These are phyloP conservation scores for Corydoras maculifer DNA, from an alignment of 2,113 vertebrate genomes.

Conservation along the genomic window DNA sequence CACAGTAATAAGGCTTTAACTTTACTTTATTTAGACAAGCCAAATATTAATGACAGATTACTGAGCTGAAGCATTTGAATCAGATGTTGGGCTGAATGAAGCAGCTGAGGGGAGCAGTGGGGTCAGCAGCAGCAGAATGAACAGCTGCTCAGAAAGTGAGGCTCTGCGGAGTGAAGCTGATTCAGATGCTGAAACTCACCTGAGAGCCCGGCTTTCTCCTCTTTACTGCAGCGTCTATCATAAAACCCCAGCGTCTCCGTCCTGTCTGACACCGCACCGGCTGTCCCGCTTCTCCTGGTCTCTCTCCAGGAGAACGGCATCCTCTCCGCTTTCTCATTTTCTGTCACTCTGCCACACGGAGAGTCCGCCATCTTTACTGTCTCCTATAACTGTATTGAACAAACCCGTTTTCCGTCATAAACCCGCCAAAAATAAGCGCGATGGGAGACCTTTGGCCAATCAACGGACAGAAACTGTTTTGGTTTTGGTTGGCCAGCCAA, in stretches of 20 bases:
- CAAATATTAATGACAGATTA: no score
- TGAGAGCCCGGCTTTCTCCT: conserved; percentile 50
- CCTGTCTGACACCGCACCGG: conserved; percentile 29
- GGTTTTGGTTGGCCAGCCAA: neutral
- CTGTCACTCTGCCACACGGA: conserved; percentile 50
- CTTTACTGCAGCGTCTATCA: conserved; percentile 52
- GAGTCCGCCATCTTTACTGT: conserved; percentile 68
- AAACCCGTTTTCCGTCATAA: neutral
- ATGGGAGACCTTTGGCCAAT: neutral
- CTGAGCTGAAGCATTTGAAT: no score
- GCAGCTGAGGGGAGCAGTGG: no score
- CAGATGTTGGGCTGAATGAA: no score
- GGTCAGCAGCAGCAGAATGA: neutral
- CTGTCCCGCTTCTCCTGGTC: conserved; percentile 41
- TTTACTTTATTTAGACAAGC: no score
- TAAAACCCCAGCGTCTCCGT: conserved; percentile 69
- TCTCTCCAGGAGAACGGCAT: conserved; percentile 43
- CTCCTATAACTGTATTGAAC: conserved; percentile 3
- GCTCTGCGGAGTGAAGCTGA: conserved; percentile 13
- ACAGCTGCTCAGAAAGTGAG: neutral
- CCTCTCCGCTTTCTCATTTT: conserved; percentile 47
- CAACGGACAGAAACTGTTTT: neutral
- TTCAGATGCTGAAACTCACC: conserved; percentile 52
- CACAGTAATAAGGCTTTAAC: no score
- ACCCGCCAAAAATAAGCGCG: neutral